Evolutionary conservation across 2,888 invertebrate genomes (phyloP).

Genomic region (Agrotis clavis): DNA sequence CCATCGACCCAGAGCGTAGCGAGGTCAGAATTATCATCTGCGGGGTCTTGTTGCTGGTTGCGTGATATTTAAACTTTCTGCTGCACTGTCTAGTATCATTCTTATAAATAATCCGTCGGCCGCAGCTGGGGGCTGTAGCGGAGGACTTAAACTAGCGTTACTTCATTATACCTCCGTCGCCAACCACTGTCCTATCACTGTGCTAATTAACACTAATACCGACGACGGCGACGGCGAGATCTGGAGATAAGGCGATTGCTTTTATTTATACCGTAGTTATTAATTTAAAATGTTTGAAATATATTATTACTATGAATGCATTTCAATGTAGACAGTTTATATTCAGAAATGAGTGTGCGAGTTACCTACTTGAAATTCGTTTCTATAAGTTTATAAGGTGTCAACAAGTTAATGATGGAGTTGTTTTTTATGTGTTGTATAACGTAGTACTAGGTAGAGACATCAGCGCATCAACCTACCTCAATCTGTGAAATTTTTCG

Average conservation of each 20-base stretch:
- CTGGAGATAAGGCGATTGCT: not conserved
- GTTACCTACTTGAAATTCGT: no score
- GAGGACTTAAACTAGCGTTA: not conserved
- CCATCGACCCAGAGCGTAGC: no score
- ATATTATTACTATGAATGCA: no score
- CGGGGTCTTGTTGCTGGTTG: not conserved
- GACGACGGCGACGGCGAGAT: not conserved
- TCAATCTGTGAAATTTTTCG: no score
- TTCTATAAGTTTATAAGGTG: no score
- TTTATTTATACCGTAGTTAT: not conserved
- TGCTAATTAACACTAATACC: conserved; percentile 13
- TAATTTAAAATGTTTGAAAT: no score
- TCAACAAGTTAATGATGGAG: no score
- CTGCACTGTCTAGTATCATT: not conserved
- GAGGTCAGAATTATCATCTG: not conserved
- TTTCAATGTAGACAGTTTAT: not conserved
- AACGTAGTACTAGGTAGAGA: no score
- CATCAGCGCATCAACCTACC: no score
- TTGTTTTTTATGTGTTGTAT: no score
- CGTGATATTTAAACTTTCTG: not conserved
- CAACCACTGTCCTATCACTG: not conserved
- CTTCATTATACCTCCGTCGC: not conserved
- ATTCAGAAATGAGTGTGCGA: not conserved
- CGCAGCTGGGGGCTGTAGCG: not conserved
- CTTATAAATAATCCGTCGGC: not conserved